These are phyloP conservation scores for Diadophis punctatus DNA, from an alignment of 2,113 vertebrate genomes.

Conservation along the genomic window DNA sequence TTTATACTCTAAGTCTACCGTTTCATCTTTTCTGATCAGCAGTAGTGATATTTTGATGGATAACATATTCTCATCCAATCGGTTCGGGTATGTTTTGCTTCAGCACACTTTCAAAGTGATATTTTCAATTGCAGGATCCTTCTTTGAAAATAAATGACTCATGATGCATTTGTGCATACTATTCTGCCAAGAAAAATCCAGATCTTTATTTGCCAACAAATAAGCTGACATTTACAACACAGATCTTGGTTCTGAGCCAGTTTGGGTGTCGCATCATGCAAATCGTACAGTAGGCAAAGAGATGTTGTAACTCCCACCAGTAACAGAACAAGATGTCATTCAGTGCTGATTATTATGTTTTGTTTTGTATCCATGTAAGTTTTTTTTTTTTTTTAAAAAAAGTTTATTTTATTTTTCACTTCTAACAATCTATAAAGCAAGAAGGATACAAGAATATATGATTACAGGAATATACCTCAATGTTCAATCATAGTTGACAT, in stretches of 20 bases:
- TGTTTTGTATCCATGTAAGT: background rate
- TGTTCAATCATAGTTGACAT: background rate
- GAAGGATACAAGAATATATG: background rate
- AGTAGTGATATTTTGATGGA: constrained; percentile 5
- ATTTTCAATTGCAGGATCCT: constrained; percentile 28
- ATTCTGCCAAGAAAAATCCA: constrained; percentile 45
- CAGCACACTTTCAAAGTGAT: constrained; percentile 39
- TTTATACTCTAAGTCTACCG: background rate
- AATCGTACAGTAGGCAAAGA: background rate
- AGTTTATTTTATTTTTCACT: background rate
- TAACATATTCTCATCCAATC: constrained; percentile 18
- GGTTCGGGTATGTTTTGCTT: constrained; percentile 28
- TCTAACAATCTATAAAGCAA: background rate
- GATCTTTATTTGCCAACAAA: constrained; percentile 38
- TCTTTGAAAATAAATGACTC: constrained; percentile 39
- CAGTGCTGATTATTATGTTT: background rate
- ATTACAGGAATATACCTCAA: background rate
- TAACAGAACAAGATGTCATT: background rate
- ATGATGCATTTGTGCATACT: constrained; percentile 37
- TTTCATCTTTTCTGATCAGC: background rate
- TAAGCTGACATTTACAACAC: constrained; percentile 43
- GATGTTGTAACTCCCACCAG: background rate
- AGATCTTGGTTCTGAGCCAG: constrained; percentile 31
- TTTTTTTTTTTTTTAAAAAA: background rate
- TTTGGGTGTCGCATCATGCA: constrained; percentile 13